Percentiles rank a stretch among this genome's conserved stretches.
These are phyloP conservation scores for Xestia rhomboidea DNA, from an alignment of 2,888 invertebrate species.

Conservation along the genomic window DNA sequence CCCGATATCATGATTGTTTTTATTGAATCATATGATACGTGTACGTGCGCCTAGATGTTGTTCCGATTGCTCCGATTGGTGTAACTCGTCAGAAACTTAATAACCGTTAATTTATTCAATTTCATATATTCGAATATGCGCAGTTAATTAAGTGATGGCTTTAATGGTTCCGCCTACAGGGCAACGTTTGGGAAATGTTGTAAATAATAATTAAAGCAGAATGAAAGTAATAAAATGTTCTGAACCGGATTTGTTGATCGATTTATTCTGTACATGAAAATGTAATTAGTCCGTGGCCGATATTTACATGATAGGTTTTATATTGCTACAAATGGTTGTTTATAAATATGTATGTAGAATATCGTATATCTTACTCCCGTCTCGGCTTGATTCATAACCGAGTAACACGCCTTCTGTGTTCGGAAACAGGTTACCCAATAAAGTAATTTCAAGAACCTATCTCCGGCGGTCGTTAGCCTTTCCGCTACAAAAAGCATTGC, in stretches of 20 bases:
- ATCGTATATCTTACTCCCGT: constrained; percentile 76
- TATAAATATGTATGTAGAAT: constrained; percentile 70
- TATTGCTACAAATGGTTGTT: constrained; percentile 65
- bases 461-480: constrained; percentile 85
- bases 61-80: constrained; percentile 41
- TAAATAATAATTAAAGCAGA: constrained; percentile 69
- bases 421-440: constrained; percentile 88
- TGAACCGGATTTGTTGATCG: constrained; percentile 70
- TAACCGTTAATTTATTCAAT: constrained; percentile 70
- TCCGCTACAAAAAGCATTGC: constrained; percentile 84
- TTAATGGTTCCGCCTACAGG: constrained; percentile 68
- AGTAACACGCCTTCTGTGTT: constrained; percentile 83
- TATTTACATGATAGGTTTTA: constrained; percentile 60
- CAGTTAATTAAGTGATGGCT: constrained; percentile 71
- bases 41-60: constrained; percentile 39
- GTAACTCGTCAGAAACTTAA: constrained; percentile 49
- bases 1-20: constrained; percentile 65
- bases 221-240: constrained; percentile 67
- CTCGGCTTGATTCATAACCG: constrained; percentile 81
- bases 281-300: constrained; percentile 70
- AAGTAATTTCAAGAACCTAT: constrained; percentile 88
- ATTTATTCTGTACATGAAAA: constrained; percentile 73
- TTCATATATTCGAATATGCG: constrained; percentile 68
- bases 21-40: constrained; percentile 60
- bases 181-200: constrained; percentile 71